A percentile compares a stretch with the other conserved stretches of the same genome.
These are phyloP conservation scores for Cremastinae sp. DNA, from an alignment of 2,888 invertebrate genomes.

Conservation along the genomic window DNA sequence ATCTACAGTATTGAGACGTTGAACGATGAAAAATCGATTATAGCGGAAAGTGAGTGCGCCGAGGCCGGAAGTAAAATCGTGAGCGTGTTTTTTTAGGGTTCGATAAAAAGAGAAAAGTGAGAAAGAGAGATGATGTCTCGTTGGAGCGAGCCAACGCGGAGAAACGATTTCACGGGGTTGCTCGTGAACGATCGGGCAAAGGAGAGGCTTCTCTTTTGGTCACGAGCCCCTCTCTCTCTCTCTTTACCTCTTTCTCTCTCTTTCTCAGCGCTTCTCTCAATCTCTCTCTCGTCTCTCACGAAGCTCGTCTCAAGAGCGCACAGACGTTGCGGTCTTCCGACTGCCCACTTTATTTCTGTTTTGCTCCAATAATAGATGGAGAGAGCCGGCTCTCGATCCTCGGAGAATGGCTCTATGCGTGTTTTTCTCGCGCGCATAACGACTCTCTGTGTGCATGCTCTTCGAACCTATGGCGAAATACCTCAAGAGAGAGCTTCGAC, in stretches of 20 bases:
- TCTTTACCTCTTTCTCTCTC: slow-evolving; percentile 41
- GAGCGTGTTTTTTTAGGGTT: too few species aligned
- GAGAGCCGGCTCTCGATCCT: slow-evolving; percentile 54
- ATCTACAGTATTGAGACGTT: not conserved
- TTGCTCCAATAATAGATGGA: slow-evolving; percentile 74
- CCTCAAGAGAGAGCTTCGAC: not conserved
- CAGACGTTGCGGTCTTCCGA: slow-evolving; percentile 45
- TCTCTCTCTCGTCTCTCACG: not conserved
- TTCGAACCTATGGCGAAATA: not conserved
- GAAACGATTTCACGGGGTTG: slow-evolving; percentile 52
- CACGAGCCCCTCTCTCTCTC: not conserved
- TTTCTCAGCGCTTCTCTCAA: not conserved
- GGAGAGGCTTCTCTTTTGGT: not conserved
- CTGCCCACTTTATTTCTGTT: slow-evolving; percentile 73
- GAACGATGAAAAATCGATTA: not conserved
- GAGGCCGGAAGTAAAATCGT: too few species aligned
- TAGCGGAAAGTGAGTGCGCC: not conserved
- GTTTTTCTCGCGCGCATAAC: slow-evolving; percentile 33
- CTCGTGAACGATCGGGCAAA: slow-evolving; percentile 9
- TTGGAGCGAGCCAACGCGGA: slow-evolving; percentile 21
- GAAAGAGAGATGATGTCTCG: slow-evolving; percentile 8
- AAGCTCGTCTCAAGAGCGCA: slow-evolving; percentile 10
- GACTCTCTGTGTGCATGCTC: too few species aligned
- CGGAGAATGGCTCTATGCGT: slow-evolving; percentile 45
- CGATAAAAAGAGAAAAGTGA: not conserved